phyloP scores from a whole-genome alignment of 2,113 vertebrate genomes.

The Ginglymostoma cirratum region DNA sequence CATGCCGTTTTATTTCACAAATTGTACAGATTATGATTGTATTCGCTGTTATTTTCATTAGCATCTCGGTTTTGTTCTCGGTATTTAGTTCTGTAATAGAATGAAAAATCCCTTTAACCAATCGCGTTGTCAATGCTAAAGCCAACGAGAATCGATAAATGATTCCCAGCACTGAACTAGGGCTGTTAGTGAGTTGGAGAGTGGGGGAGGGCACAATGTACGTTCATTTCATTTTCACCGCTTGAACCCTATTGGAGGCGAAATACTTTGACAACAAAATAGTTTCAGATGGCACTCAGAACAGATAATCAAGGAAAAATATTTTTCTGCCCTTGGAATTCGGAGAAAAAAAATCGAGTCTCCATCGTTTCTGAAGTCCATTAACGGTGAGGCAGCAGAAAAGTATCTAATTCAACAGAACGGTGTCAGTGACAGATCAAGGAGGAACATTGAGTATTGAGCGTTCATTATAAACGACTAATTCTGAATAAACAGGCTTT shows the following conservation, averaged over 20 bases:
- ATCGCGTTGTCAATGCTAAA: background rate
- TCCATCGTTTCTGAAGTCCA: background rate
- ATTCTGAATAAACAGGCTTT: background rate
- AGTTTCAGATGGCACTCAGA: background rate
- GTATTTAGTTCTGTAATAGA: background rate
- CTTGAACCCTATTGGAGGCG: background rate
- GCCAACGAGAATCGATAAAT: conserved; percentile 22
- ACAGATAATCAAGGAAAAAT: no score
- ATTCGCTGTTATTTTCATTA: background rate
- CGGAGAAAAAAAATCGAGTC: background rate
- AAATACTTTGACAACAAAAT: no score
- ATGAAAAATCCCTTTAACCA: background rate
- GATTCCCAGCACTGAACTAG: background rate
- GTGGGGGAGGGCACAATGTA: background rate
- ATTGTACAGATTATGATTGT: background rate
- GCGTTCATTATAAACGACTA: background rate
- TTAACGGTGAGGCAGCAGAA: background rate
- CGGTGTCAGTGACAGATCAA: background rate
- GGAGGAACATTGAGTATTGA: conserved; percentile 16
- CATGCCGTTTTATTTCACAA: background rate
- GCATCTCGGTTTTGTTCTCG: no score
- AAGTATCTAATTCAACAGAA: background rate
- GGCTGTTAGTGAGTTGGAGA: no score
- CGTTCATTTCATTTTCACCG: conserved; percentile 11
- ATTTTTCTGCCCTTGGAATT: background rate